phyloP scores from a whole-genome alignment of 2,888 invertebrate genomes.

The Ceramica pisi region DNA sequence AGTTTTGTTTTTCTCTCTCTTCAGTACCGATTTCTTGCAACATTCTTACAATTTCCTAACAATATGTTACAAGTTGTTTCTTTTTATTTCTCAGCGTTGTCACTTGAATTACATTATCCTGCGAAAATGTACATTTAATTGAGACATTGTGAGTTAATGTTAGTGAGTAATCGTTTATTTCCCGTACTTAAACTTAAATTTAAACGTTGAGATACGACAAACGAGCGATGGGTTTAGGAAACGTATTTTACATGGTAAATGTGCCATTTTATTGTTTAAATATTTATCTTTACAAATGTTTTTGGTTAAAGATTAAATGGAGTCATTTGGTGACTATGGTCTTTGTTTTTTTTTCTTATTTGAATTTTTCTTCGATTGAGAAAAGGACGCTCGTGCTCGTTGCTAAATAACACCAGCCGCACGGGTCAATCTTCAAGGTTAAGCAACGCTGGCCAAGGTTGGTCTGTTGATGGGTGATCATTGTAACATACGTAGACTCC shows the following conservation, averaged over 20 bases:
- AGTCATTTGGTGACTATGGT: neutral
- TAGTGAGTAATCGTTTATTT: conserved; percentile 60
- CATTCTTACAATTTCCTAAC: neutral
- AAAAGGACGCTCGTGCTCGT: too few relatives aligned
- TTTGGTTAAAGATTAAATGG: neutral
- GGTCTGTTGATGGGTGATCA: too few relatives aligned
- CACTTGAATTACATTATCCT: conserved; percentile 25
- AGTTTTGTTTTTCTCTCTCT: neutral
- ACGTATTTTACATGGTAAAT: conserved; percentile 51
- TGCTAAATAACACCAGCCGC: too few relatives aligned
- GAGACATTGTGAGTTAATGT: conserved; percentile 55
- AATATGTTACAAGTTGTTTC: neutral
- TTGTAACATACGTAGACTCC: too few relatives aligned
- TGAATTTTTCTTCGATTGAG: neutral
- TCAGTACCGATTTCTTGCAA: neutral
- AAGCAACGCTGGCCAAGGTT: too few relatives aligned
- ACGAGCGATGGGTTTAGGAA: conserved; percentile 46
- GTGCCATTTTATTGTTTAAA: conserved; percentile 4
- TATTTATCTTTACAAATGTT: conserved; percentile 18
- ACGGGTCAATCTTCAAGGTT: too few relatives aligned
- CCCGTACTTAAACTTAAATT: conserved; percentile 61
- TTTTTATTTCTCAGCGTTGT: conserved; percentile 26
- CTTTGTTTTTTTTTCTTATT: neutral
- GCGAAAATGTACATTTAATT: conserved; percentile 29
- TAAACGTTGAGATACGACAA: conserved; percentile 49